Base-by-base conservation (phyloP, 2,797 vertebrate species). In the Lates japonicus region DNA sequence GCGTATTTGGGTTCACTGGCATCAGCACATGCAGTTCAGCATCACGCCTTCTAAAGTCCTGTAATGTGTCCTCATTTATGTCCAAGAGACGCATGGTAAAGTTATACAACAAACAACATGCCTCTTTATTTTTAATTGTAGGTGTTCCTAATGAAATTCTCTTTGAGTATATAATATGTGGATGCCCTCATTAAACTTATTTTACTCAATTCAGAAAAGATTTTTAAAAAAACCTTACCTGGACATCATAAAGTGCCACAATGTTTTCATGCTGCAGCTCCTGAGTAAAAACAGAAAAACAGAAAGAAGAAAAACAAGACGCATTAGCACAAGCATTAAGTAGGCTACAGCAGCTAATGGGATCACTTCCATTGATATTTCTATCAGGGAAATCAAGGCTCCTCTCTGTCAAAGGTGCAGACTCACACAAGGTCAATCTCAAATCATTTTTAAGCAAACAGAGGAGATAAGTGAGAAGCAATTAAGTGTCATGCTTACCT, bases 201-300 rank as follows among this genome's bases (percentile, higher is more conserved):
- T 22, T 49, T 9, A 49, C 20, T 49, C n/a, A 7, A 39, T 49
- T 1, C 14, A 68, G 49, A 41, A 29, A 19, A 33, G 29, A 19
- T 31, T 29, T n/a, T n/a, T n/a, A 4, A n/a, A 13, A 81, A 46
- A 78, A 35, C 86, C 88, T 84, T 96, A 99, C 98, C 97, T 99
- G 98, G 79, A 99, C 98, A 93, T 99, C 98, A 66, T 99, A 99
- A 86, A 99, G 97, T 31, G 97, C 98, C 84, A 99, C 98, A 64
- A 99, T 99, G 91, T 99, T 99, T 93, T 99, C 98, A 90, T 99
- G 98, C 91, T 99, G 98, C 92, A 99, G 96, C 90, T 99, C 98
- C 98, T 99, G 89, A 77, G 88, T 19, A 91, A 94, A 86, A 59
- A 91, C 90, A 93, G 58, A n/a, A n/a, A n/a, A n/a, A n/a, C n/a